These are phyloP conservation scores for Spatulosminthurus flaviceps DNA, from an alignment of 2,888 invertebrate species.

Conservation along the genomic window DNA sequence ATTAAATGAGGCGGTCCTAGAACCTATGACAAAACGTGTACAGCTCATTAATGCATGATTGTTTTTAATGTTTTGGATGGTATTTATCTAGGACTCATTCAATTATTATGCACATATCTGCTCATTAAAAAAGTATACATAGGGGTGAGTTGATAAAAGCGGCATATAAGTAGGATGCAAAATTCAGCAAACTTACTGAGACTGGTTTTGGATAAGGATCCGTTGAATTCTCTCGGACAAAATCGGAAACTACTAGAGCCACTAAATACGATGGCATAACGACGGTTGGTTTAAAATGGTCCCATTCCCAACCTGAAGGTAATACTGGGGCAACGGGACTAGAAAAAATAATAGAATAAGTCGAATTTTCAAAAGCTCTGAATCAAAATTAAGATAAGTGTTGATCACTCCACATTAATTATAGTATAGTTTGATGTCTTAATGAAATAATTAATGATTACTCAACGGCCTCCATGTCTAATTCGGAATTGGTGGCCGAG, in stretches of 20 bases:
- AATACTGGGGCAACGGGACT: not conserved
- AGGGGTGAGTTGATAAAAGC: too few relatives aligned
- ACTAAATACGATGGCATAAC: constrained; percentile 58
- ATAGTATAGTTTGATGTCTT: not conserved
- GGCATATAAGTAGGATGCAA: too few relatives aligned
- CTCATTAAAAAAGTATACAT: too few relatives aligned
- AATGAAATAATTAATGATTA: not conserved
- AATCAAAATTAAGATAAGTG: too few relatives aligned
- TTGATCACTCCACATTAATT: too few relatives aligned
- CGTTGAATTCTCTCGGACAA: not conserved
- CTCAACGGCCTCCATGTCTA: not conserved
- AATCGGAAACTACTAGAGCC: constrained; percentile 52
- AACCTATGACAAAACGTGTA: constrained; percentile 9
- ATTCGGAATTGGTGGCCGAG: constrained; percentile 36
- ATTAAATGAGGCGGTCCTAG: constrained; percentile 13
- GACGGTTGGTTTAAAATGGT: constrained; percentile 34
- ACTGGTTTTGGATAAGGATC: not conserved
- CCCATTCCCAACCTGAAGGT: constrained; percentile 32
- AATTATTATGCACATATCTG: too few relatives aligned
- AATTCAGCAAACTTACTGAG: constrained; percentile 25
- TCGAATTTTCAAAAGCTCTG: too few relatives aligned
- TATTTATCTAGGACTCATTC: too few relatives aligned
- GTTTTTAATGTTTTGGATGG: too few relatives aligned
- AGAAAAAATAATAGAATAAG: too few relatives aligned
- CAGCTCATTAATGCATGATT: too few relatives aligned